These are phyloP conservation scores for Mormyrops boulengeri DNA, from an alignment of 2,797 vertebrate genomes.

Conservation along the genomic window DNA sequence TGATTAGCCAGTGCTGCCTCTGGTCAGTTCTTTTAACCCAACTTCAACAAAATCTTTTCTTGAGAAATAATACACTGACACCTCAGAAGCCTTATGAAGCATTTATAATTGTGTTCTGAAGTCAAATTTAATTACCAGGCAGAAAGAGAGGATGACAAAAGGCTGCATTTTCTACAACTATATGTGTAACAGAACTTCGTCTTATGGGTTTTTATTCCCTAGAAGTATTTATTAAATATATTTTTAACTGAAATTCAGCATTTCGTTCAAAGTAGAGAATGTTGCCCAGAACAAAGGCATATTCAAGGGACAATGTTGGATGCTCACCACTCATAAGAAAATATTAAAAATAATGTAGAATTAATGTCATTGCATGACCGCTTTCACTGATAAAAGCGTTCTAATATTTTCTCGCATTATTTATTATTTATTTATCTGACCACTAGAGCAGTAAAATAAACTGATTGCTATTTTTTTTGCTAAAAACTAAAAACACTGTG, in stretches of 20 bases:
- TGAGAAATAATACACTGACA: not conserved
- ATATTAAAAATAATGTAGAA: not conserved
- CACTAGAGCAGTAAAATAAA: not conserved
- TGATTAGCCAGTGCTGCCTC: conserved; percentile 40
- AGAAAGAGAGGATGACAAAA: not conserved
- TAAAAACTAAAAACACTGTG: not conserved
- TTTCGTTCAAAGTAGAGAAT: not conserved
- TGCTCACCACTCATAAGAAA: not conserved
- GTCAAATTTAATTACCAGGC: not conserved
- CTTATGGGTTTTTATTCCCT: not conserved
- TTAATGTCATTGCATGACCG: not conserved
- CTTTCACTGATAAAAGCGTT: not conserved
- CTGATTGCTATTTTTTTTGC: not conserved
- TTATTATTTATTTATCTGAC: not conserved
- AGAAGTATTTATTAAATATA: not conserved
- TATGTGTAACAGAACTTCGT: not conserved
- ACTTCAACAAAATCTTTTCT: conserved; percentile 20
- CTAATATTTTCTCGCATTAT: not conserved
- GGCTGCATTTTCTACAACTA: not conserved
- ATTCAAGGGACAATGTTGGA: not conserved
- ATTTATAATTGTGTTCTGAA: not conserved
- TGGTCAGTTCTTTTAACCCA: conserved; percentile 19
- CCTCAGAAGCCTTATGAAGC: not conserved
- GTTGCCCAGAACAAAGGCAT: not conserved
- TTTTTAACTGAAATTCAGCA: not conserved